Base-by-base conservation (phyloP, 2,888 invertebrate genomes). In the Branchipolynoe longqiensis region DNA sequence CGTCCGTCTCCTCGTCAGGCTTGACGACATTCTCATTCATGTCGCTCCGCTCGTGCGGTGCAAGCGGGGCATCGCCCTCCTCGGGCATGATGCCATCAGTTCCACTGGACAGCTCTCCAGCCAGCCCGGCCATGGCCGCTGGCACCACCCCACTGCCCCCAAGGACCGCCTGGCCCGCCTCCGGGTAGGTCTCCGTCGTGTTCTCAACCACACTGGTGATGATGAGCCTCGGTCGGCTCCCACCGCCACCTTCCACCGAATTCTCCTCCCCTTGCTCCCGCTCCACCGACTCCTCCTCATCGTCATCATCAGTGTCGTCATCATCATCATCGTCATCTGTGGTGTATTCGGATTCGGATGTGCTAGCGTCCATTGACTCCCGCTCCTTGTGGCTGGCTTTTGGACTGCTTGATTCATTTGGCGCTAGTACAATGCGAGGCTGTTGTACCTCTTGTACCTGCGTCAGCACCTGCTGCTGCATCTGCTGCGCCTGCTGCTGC, bases 291-390 rank as follows among this genome's bases (percentile, higher is more conserved):
- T 90, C 88, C 59, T 88, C 87, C 25, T 90, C 88, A 69, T 89
- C 78, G 64, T 89, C 87, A 18, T 89, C 88, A 56, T 91, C 87
- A 85, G 91, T 90, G 48, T 89, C 88, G 28, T 89, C 87, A 62
- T 90, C 90, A 82, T 90, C 90, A 33, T 85, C 86, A 58, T 88
- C 89, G 48, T 91, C 90, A 54, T 89, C 89, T 54, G 85, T 88
- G 40, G 28, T 38, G 22, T 64, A 40, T 28, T 89, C 87, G 82
- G 91, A 88, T 82, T 89, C 85, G 22, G 59, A n/a, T 1, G 85
- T 69, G 33, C 48, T 48, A 14, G n/a, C 33, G 54, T 85, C 85
- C 33, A 87, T 87, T 64, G 74, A 78, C 3, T 81, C 85, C 48
- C 83, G 83, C 22, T 86, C 86, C 40, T 85, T 83, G n/a, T 36